A percentile compares a stretch with the other conserved stretches of the same genome.
These are phyloP conservation scores for Dryas iulia DNA, from an alignment of 1,140 invertebrate species.

Conservation along the genomic window DNA sequence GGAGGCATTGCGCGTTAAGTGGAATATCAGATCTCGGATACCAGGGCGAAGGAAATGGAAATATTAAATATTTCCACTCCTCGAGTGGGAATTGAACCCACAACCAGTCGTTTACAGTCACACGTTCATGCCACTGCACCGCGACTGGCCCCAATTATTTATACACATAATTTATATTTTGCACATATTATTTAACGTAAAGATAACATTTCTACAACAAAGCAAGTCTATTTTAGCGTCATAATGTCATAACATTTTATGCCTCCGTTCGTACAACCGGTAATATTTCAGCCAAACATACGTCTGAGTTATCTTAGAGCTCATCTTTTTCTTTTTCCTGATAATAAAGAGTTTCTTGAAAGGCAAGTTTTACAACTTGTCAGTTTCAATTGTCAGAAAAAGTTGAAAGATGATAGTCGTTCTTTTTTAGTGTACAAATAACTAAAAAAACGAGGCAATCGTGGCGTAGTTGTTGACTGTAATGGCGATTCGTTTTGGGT, in stretches of 20 bases:
- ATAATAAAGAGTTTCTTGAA: neutral
- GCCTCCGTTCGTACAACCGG: neutral
- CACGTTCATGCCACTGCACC: no score
- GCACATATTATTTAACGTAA: neutral
- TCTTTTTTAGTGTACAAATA: neutral
- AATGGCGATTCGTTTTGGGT: no score
- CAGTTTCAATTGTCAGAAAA: slow-evolving; percentile 6
- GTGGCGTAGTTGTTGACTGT: no score
- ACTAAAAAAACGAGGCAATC: no score
- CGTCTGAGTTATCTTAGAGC: neutral
- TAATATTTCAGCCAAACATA: neutral
- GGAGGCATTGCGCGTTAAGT: no score
- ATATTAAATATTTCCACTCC: no score
- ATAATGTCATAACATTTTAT: slow-evolving; percentile 5
- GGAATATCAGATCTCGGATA: no score
- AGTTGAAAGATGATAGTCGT: neutral
- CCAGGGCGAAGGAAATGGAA: no score
- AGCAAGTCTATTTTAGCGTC: neutral
- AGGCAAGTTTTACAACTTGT: slow-evolving; percentile 2
- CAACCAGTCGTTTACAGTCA: no score
- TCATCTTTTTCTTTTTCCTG: slow-evolving; percentile 12
- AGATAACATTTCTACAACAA: neutral
- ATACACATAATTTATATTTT: no score
- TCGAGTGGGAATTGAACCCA: no score
- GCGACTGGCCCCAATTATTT: no score